Evolutionary conservation across 1,140 invertebrate species (phyloP).

Genomic region (Tetramorium parvispinum): DNA sequence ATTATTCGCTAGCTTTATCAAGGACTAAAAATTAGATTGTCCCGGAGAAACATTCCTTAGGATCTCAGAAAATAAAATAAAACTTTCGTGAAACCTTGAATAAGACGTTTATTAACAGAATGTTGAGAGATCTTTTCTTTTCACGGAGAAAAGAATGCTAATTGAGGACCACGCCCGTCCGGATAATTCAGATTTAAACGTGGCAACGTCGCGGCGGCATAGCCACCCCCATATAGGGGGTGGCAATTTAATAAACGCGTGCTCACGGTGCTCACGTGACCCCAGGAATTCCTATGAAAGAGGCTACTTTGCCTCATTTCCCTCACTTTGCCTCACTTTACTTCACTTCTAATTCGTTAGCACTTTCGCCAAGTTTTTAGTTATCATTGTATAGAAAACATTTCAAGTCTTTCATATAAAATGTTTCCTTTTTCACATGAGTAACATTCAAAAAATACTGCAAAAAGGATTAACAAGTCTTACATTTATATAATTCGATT

Average conservation of each 20-base stretch:
- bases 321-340: conserved; percentile 33
- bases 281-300: conserved; percentile 40
- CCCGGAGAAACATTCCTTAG: background rate
- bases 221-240: conserved; percentile 56
- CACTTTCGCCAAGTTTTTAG: background rate
- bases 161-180: conserved; percentile 71
- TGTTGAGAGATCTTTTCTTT: conserved; percentile 5
- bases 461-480: background rate
- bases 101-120: conserved; percentile 37
- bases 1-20: background rate
- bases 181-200: conserved; percentile 79
- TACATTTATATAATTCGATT: background rate
- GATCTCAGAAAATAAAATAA: conserved; percentile 14
- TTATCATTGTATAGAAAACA: background rate
- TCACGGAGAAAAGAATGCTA: conserved; percentile 46
- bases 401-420: background rate
- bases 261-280: conserved; percentile 45
- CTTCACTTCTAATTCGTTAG: conserved; percentile 37
- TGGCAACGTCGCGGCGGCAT: conserved; percentile 70
- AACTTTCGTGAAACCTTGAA: conserved; percentile 7
- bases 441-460: background rate
- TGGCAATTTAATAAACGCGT: conserved; percentile 80
- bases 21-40: background rate
- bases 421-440: background rate
- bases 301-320: conserved; percentile 45